phyloP scores from a whole-genome alignment of 2,113 vertebrate genomes.

The Corythaixoides concolor region DNA sequence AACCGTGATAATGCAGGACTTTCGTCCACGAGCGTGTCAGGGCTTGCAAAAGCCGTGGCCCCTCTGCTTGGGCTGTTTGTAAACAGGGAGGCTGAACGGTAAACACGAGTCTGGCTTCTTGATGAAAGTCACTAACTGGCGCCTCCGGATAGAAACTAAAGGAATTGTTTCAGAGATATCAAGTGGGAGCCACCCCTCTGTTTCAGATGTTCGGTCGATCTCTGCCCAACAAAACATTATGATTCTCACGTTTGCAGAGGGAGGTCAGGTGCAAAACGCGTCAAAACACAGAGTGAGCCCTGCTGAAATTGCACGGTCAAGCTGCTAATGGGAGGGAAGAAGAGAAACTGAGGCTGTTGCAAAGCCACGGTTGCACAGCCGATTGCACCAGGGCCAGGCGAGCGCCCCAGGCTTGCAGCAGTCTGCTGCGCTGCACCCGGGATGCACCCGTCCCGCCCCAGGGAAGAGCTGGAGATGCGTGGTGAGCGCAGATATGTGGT shows the following conservation, averaged over 20 bases:
- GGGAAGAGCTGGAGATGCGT: not conserved
- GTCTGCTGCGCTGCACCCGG: not conserved
- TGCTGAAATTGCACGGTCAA: fast-evolving
- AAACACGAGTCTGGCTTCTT: not conserved
- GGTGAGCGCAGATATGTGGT: not conserved
- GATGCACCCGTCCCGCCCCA: not conserved
- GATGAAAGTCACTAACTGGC: not conserved
- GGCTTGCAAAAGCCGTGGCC: not conserved
- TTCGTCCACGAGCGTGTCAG: fast-evolving
- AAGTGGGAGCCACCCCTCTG: not conserved
- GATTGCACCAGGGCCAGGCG: not conserved
- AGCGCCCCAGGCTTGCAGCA: not conserved
- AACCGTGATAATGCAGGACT: not conserved
- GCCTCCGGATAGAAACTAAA: not conserved
- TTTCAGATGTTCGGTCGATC: not conserved
- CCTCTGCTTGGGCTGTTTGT: not conserved
- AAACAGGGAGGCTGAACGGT: not conserved
- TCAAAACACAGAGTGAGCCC: not conserved
- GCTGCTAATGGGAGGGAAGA: not conserved
- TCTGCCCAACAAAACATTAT: not conserved
- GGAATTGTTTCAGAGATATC: not conserved
- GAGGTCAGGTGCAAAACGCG: not conserved
- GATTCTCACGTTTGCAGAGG: not conserved
- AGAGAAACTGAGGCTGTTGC: not conserved
- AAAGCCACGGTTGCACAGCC: fast-evolving